A percentile compares a stretch with the other conserved stretches of the same genome.
Conservation (phyloP, 2,113 vertebrate species). For the Gallinago paraguaiae region DNA sequence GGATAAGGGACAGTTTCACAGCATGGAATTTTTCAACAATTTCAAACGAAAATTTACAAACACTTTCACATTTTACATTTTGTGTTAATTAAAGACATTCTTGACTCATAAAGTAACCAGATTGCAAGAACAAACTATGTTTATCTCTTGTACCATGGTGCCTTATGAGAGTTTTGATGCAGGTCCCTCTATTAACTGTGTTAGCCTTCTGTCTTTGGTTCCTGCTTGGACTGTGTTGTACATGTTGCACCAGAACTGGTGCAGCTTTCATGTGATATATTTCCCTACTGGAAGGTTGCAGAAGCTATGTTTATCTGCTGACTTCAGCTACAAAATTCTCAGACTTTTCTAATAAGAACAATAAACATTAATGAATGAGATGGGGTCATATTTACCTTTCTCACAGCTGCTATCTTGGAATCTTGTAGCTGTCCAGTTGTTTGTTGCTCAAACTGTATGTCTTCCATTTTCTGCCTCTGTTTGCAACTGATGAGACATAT, state of each 20-base stretch:
- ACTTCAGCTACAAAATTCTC: neutral
- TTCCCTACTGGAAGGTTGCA: neutral
- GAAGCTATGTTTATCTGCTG: neutral
- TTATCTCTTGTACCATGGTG: neutral
- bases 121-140: neutral
- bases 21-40: neutral
- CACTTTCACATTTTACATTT: neutral
- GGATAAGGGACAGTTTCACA: neutral
- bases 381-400: neutral
- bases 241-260: neutral
- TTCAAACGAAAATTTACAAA: neutral
- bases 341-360: neutral
- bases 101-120: neutral
- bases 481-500: neutral
- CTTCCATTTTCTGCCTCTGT: neutral
- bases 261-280: neutral
- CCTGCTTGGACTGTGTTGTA: neutral
- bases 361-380: neutral
- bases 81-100: neutral
- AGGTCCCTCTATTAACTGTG: neutral
- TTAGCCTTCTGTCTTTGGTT: neutral
- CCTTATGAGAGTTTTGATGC: neutral
- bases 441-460: neutral
- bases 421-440: neutral
- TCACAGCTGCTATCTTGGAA: neutral